Evolutionary conservation across 2,113 vertebrate genomes (phyloP).

Genomic region (Falco punctatus): DNA sequence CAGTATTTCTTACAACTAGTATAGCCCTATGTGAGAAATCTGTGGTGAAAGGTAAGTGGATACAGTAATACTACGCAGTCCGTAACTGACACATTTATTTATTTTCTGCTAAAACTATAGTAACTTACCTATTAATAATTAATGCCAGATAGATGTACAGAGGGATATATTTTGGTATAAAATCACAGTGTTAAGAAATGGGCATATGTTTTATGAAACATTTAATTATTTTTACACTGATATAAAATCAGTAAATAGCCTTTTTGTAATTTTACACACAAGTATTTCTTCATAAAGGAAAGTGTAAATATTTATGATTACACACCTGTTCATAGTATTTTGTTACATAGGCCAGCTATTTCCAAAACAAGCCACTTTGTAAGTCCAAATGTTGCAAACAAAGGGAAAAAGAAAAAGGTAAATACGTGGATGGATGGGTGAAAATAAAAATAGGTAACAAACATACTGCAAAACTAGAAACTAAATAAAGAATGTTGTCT

Average conservation of each 20-base stretch:
- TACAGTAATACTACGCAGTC: background rate
- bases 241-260: slow-evolving; percentile 3
- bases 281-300: background rate
- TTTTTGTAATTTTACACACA: background rate
- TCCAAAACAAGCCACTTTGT: background rate
- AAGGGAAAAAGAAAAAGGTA: background rate
- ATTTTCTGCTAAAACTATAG: background rate
- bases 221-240: background rate
- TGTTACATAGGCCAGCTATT: background rate
- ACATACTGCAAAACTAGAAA: background rate
- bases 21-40: background rate
- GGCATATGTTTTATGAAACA: background rate
- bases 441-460: background rate
- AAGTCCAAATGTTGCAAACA: background rate
- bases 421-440: background rate
- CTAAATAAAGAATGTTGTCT: background rate
- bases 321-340: background rate
- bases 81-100: background rate
- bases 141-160: background rate
- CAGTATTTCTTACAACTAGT: background rate
- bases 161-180: background rate
- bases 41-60: background rate
- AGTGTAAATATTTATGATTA: slow-evolving; percentile 23
- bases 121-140: background rate
- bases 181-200: background rate